Percentiles rank a stretch among this genome's conserved stretches.
phyloP scores from a whole-genome alignment of 2,888 invertebrate genomes.

The Agriopis aurantiaria region DNA sequence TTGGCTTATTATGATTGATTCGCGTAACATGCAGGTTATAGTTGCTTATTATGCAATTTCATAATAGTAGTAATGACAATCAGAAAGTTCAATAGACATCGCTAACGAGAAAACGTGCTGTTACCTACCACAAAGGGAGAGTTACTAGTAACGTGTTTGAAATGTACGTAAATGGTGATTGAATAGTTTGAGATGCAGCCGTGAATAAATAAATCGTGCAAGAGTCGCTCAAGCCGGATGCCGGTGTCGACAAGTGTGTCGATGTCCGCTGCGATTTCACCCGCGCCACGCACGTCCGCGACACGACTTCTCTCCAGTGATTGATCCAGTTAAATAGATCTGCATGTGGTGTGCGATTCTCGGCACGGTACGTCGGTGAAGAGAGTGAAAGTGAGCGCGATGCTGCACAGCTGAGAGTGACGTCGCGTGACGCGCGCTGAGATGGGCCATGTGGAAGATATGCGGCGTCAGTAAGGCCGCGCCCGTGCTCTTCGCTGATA shows the following conservation, averaged over 20 bases:
- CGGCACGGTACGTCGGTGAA: constrained; percentile 47
- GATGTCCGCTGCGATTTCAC: constrained; percentile 77
- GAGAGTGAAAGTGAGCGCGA: constrained; percentile 78
- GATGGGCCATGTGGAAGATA: constrained; percentile 85
- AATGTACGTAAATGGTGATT: constrained; percentile 50
- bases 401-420: constrained; percentile 77
- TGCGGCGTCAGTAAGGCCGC: constrained; percentile 83
- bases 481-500: constrained; percentile 73
- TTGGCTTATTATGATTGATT: constrained; percentile 39
- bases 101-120: constrained; percentile 21
- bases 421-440: constrained; percentile 72
- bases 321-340: constrained; percentile 72
- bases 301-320: constrained; percentile 64
- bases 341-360: constrained; percentile 58
- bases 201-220: constrained; percentile 49
- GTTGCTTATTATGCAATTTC: constrained; percentile 48
- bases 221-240: constrained; percentile 68
- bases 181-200: constrained; percentile 39
- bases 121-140: constrained; percentile 19
- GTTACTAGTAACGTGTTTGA: constrained; percentile 20
- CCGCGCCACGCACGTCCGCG: constrained; percentile 79
- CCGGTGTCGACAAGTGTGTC: constrained; percentile 71
- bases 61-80: constrained; percentile 59
- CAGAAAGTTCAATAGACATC: constrained; percentile 54
- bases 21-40: constrained; percentile 60